These are phyloP conservation scores for Capitulum mitella DNA, from an alignment of 2,888 invertebrate genomes.

Conservation along the genomic window DNA sequence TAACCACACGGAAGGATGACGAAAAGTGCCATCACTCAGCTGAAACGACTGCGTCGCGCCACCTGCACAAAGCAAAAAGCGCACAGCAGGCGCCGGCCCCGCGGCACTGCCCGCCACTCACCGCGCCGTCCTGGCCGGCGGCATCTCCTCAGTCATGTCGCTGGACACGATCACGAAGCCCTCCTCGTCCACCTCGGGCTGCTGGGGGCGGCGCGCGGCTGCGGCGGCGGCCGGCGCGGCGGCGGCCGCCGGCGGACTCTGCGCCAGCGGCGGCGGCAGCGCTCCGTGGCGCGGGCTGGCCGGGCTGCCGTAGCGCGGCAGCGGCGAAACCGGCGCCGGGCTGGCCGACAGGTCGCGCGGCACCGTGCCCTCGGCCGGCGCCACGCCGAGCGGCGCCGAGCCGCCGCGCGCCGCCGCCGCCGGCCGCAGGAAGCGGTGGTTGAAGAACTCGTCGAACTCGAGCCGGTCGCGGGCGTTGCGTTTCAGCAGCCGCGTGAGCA, in stretches of 20 bases:
- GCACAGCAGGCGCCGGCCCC: too few species aligned
- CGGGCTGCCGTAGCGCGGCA: not conserved
- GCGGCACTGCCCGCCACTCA: too few species aligned
- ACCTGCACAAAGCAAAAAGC: too few species aligned
- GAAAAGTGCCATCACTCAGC: too few species aligned
- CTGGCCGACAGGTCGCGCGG: not conserved
- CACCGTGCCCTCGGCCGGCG: not conserved
- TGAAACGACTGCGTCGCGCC: too few species aligned
- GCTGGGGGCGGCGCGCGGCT: slow-evolving; percentile 37
- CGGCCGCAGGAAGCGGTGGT: slow-evolving; percentile 64
- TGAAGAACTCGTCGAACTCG: slow-evolving; percentile 92
- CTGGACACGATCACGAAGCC: slow-evolving; percentile 17
- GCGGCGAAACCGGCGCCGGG: slow-evolving; percentile 4
- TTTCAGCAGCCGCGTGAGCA: slow-evolving; percentile 72
- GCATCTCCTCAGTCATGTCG: slow-evolving; percentile 11
- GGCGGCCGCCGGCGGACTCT: slow-evolving; percentile 21
- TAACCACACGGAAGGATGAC: too few species aligned
- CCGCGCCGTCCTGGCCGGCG: not conserved
- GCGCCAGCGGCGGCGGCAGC: slow-evolving; percentile 1
- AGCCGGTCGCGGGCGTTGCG: slow-evolving; percentile 91
- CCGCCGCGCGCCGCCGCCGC: slow-evolving; percentile 36
- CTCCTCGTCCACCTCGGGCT: not conserved
- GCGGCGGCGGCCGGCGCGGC: slow-evolving; percentile 28
- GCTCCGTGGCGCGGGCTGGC: not conserved
- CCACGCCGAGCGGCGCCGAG: not conserved